Evolutionary conservation across 2,797 vertebrate species (phyloP).

Genomic region (Coregonus ussuriensis): DNA sequence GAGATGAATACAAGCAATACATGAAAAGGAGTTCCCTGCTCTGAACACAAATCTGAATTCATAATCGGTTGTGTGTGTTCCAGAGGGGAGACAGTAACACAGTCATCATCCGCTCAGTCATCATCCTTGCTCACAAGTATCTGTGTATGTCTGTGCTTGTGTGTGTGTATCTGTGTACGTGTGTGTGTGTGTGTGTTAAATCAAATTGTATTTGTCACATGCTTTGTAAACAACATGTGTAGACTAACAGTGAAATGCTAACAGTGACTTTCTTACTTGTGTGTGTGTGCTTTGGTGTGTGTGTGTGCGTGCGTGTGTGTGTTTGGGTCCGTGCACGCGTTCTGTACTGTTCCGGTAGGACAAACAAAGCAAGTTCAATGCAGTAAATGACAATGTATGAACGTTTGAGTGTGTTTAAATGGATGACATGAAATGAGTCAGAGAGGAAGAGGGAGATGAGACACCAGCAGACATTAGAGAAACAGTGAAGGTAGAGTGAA

Average conservation of each 20-base stretch:
- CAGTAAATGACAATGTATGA: too few relatives aligned
- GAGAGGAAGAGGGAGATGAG: too few relatives aligned
- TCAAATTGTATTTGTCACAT: too few relatives aligned
- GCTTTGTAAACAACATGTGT: too few relatives aligned
- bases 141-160: not conserved
- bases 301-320: too few relatives aligned
- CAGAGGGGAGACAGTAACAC: not conserved
- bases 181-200: not conserved
- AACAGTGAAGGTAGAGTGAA: not conserved
- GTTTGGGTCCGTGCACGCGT: too few relatives aligned
- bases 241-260: conserved; percentile 5
- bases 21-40: not conserved
- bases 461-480: too few relatives aligned
- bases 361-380: too few relatives aligned
- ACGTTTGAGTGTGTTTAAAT: too few relatives aligned
- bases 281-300: not conserved
- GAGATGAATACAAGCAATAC: not conserved
- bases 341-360: too few relatives aligned
- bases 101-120: not conserved
- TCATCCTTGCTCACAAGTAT: not conserved
- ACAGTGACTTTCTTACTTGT: conserved; percentile 11
- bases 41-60: not conserved
- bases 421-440: too few relatives aligned
- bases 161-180: not conserved
- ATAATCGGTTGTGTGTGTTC: not conserved